Evolutionary conservation across 2,113 vertebrate genomes (phyloP).

Genomic region (Alosa alosa): DNA sequence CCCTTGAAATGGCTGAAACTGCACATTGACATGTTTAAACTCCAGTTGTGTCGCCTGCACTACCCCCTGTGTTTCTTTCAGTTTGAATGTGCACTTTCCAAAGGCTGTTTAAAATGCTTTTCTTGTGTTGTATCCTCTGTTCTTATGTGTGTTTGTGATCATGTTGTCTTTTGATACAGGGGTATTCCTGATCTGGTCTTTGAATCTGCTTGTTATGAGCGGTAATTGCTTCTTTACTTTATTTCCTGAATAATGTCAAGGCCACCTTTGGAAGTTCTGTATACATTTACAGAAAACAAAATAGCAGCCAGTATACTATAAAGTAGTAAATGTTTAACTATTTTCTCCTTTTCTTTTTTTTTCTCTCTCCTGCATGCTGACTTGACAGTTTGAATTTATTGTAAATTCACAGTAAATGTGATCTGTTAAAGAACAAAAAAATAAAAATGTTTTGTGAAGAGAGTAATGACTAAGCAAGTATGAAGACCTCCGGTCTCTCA

Average conservation of each 20-base stretch:
- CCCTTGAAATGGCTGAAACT: constrained; percentile 59
- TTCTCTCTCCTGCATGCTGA: constrained; percentile 75
- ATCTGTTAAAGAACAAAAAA: constrained; percentile 63
- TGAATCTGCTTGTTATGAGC: constrained; percentile 94
- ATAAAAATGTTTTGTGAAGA: constrained; percentile 84
- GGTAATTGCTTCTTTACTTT: constrained; percentile 96
- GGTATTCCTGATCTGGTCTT: constrained; percentile 90
- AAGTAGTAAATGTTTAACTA: background rate
- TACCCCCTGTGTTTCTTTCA: background rate
- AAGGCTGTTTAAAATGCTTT: constrained; percentile 52
- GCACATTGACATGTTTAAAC: constrained; percentile 67
- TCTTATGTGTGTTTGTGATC: constrained; percentile 81
- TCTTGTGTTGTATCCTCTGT: constrained; percentile 31
- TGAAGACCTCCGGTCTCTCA: constrained; percentile 35
- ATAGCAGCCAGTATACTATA: background rate
- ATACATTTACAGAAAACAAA: background rate
- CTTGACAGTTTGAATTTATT: constrained; percentile 80
- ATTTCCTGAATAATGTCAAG: constrained; percentile 66
- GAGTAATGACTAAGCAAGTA: constrained; percentile 34
- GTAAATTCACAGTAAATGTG: constrained; percentile 86
- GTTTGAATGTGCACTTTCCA: constrained; percentile 77
- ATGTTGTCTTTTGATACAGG: constrained; percentile 96
- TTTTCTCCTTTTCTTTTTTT: background rate
- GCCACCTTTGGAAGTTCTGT: constrained; percentile 1
- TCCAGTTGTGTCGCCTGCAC: background rate